Evolutionary conservation across 2,888 invertebrate species (phyloP), one percentile per base, ranked within the genome.

Genomic region (Anthophora plumipes): DNA sequence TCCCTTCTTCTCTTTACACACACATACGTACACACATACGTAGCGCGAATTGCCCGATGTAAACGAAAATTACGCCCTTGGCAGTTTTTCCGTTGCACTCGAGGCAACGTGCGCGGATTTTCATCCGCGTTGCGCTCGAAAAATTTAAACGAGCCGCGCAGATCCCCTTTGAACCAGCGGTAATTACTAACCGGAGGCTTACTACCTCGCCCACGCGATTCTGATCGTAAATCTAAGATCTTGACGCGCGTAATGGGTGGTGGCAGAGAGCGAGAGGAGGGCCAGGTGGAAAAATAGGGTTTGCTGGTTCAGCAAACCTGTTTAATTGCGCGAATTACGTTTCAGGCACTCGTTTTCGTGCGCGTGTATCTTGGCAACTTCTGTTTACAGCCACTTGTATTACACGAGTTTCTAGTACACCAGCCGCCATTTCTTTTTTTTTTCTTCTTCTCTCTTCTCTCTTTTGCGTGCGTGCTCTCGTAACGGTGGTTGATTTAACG

Each of bases 41-140:
- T 11, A 41, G 63, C 71, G 50, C 71, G 61, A 52, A 63, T 60
- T 64, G 69, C 78, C 76, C 60, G 87, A 86, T 85, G 82, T 82
- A 86, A 85, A 85, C 85, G 86, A 86, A 85, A 85, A 85, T 85
- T 85, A 84, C 78, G 78, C 82, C 76, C 82, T 86, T 82, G 77
- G 84, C 70, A 59, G 82, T 82, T 82, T 77, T 82, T 82, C 82
- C 77, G 50, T 14, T 46, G 69, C 72, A 31, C 78, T 64, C 64
- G 71, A 59, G 68, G 17, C 25, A 12, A 31, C 25, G 68, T 70
- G 66, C 66, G 80, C 75, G 55, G 73, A 70, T 82, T 82, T 82
- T 66, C 82, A 82, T 77, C 55, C 82, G 4, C 31, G 50, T 7
- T 39, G 75, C 77, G 71, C 77, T 82, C 76, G 82, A 63, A 77